Base-by-base conservation (phyloP, 2,113 vertebrate species). In the Conger conger region DNA sequence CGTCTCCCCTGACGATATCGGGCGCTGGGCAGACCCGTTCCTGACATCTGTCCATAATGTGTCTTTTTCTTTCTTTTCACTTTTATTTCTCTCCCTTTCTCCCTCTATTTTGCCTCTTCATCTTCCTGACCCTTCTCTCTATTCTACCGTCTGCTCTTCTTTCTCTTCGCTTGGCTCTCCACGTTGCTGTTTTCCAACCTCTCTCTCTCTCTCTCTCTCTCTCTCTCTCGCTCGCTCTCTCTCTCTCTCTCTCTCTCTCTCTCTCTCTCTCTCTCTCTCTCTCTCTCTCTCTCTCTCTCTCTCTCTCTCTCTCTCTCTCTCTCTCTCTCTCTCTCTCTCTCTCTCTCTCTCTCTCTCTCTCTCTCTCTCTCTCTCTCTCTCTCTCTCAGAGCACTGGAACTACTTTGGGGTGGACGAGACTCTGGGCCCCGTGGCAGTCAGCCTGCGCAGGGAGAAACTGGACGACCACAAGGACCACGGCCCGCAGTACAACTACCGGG, bases 331-430 rank as follows among this genome's bases (percentile, higher is more conserved):
- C n/a, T n/a, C n/a, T n/a, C n/a, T n/a, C n/a, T n/a, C n/a, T n/a
- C n/a, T n/a, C n/a, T n/a, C n/a, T n/a, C n/a, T n/a, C n/a, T n/a
- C n/a, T n/a, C n/a, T n/a, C 68, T 33, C 20, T 68, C 9, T 45
- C 40, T 36, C 38, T 9, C 54, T 73, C 36, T 45, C 79, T 50
- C 45, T 20, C 54, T 57, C 16, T 36, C 53, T 57, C n/a, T 17
- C 18, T 2, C 9, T 9, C 15, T 84, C 95, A 98, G 97, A 99
- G 90, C 96, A 99, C 92, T 98, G 97, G 97, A 99, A 99, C 93
- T 99, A 99, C 91, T 99, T 99, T 93, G 98, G 98, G 80, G 93
- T 97, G 13, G 98, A 99, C 86, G 98, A 99, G 87, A 96, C 95
- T 36, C 92, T 99, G 80, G 98, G 98, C 86, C 97, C 98, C 0